Evolutionary conservation across 2,888 invertebrate species (phyloP).

Genomic region (Agriopis aurantiaria): DNA sequence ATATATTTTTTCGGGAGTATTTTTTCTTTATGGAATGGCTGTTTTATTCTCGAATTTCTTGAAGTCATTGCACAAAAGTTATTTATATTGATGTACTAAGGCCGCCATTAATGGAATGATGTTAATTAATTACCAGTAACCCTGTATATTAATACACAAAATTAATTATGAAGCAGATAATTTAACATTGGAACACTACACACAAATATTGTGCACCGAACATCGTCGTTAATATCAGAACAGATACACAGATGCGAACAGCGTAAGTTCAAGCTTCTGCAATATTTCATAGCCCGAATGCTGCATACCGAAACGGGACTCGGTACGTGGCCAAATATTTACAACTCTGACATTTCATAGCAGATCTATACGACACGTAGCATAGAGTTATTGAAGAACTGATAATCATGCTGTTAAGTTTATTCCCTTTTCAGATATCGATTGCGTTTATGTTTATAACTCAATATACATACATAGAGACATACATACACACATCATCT

Average conservation of each 20-base stretch:
- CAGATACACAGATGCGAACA: slow-evolving; percentile 34
- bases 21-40: too few species aligned
- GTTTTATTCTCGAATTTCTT: too few species aligned
- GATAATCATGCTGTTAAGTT: background rate
- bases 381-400: slow-evolving; percentile 1
- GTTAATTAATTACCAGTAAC: too few species aligned
- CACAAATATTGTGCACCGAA: slow-evolving; percentile 16
- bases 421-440: background rate
- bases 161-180: background rate
- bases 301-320: slow-evolving; percentile 18
- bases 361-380: slow-evolving; percentile 4
- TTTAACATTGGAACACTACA: slow-evolving; percentile 4
- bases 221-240: slow-evolving; percentile 32
- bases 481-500: too few species aligned
- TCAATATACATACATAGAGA: too few species aligned
- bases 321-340: slow-evolving; percentile 24
- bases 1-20: too few species aligned
- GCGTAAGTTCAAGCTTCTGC: slow-evolving; percentile 27
- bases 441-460: too few species aligned
- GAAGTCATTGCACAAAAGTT: too few species aligned
- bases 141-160: too few species aligned
- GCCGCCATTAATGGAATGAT: too few species aligned
- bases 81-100: too few species aligned
- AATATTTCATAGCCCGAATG: slow-evolving; percentile 35
- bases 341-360: slow-evolving; percentile 19